These are phyloP conservation scores for Dryocosmus kuriphilus DNA, from an alignment of 2,888 invertebrate species.

Conservation along the genomic window DNA sequence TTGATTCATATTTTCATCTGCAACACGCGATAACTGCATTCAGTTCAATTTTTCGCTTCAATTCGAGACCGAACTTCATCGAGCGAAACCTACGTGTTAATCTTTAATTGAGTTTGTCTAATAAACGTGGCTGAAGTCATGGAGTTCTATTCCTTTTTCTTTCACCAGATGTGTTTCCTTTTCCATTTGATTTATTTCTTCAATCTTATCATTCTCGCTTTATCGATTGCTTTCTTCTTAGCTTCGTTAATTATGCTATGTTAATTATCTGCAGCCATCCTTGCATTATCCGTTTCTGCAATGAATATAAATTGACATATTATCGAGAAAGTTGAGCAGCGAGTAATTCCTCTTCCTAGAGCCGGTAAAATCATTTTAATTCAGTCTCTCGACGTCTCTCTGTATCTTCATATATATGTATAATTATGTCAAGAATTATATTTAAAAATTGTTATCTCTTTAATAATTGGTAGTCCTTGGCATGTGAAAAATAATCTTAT, in stretches of 20 bases:
- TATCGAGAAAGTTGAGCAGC: slow-evolving; percentile 27
- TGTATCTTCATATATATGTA: background rate
- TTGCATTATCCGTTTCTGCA: slow-evolving; percentile 30
- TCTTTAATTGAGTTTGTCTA: slow-evolving; percentile 2
- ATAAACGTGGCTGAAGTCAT: background rate
- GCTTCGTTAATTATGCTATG: slow-evolving; percentile 33
- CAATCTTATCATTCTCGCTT: slow-evolving; percentile 16
- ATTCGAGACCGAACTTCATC: background rate
- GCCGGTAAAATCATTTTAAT: background rate
- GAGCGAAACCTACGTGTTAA: background rate
- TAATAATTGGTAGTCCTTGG: too few relatives aligned
- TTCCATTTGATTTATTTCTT: slow-evolving; percentile 19
- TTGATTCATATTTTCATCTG: slow-evolving; percentile 32
- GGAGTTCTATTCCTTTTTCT: background rate
- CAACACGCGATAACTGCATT: slow-evolving; percentile 13
- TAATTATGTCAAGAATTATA: background rate
- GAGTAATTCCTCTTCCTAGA: background rate
- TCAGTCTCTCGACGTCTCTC: background rate
- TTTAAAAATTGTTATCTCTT: background rate
- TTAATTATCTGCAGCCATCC: slow-evolving; percentile 30
- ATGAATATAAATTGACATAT: slow-evolving; percentile 34
- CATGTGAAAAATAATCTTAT: background rate
- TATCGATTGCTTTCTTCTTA: slow-evolving; percentile 26
- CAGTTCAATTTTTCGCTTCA: background rate
- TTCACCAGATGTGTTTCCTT: slow-evolving; percentile 11